A percentile compares a stretch with the other conserved stretches of the same genome.
Conservation (phyloP, 2,797 vertebrate species). For the Apogon talboti region DNA sequence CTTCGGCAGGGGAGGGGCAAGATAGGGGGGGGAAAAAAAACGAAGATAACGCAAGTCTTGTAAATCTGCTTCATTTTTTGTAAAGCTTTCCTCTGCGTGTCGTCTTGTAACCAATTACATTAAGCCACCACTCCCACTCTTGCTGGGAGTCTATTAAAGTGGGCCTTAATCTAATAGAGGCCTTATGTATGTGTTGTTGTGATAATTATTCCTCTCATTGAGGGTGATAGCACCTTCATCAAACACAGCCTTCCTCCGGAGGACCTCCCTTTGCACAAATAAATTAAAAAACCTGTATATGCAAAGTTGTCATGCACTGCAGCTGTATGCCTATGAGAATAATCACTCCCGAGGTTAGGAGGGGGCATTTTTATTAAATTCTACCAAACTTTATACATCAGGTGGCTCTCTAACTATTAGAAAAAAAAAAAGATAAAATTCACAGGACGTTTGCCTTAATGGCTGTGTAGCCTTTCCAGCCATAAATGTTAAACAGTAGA, state of each 20-base stretch:
- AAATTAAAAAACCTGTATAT: slow-evolving; percentile 70
- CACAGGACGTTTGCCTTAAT: slow-evolving; percentile 44
- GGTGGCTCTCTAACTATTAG: slow-evolving; percentile 12
- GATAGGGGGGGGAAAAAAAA: slow-evolving; percentile 4
- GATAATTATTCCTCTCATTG: slow-evolving; percentile 80
- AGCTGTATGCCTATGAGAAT: slow-evolving; percentile 47
- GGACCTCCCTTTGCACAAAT: slow-evolving; percentile 59
- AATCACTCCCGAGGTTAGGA: slow-evolving; percentile 54
- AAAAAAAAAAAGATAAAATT: slow-evolving; percentile 24
- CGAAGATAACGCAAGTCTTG: slow-evolving; percentile 33
- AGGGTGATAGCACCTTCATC: slow-evolving; percentile 79
- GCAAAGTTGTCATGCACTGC: slow-evolving; percentile 44
- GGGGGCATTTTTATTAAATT: slow-evolving; percentile 58
- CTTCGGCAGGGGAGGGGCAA: slow-evolving; percentile 35
- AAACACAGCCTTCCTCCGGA: slow-evolving; percentile 57
- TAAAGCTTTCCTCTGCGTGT: slow-evolving; percentile 55
- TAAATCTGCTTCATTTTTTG: slow-evolving; percentile 65
- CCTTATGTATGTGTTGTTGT: slow-evolving; percentile 76
- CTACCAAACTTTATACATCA: slow-evolving; percentile 49
- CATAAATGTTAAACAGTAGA: slow-evolving; percentile 26
- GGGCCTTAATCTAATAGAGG: slow-evolving; percentile 76
- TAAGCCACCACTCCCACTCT: slow-evolving; percentile 68
- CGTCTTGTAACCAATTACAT: slow-evolving; percentile 78
- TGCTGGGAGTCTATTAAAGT: slow-evolving; percentile 76
- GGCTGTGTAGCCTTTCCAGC: slow-evolving; percentile 12